Evolutionary conservation across 2,113 vertebrate genomes (phyloP).

Genomic region (cattle (Bos taurus)): DNA sequence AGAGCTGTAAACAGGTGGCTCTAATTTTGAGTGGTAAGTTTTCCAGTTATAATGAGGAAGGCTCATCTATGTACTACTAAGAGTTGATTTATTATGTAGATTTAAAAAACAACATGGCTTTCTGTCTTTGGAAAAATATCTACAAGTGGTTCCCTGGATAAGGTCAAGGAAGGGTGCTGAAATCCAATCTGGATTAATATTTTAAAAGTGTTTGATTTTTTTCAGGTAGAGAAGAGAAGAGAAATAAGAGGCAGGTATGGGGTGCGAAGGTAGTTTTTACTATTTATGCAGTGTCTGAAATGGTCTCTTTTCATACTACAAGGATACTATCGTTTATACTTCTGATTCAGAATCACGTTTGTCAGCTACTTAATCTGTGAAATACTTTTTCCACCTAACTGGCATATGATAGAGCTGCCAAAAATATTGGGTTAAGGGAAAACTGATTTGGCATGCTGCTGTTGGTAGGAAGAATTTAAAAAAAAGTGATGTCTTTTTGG

Average conservation of each 20-base stretch:
- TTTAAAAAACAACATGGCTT: not conserved
- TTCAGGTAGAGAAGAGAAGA: not conserved
- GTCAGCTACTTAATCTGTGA: constrained; percentile 25
- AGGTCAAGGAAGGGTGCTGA: not conserved
- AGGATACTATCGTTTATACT: not conserved
- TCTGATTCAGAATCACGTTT: not conserved
- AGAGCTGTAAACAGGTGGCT: constrained; percentile 47
- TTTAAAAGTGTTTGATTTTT: constrained; percentile 17
- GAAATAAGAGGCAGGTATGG: not conserved
- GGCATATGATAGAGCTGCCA: not conserved
- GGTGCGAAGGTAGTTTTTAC: not conserved
- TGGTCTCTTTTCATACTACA: not conserved
- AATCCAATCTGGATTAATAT: not conserved
- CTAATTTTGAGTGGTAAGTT: constrained; percentile 15
- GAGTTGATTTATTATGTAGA: not conserved
- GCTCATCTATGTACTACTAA: not conserved
- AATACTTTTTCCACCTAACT: constrained; percentile 16
- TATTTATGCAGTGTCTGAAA: not conserved
- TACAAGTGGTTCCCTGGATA: not conserved
- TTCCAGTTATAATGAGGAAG: not conserved
- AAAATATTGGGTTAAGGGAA: constrained; percentile 37
- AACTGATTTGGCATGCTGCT: constrained; percentile 23
- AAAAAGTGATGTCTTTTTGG: not conserved
- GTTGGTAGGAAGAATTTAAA: not conserved
- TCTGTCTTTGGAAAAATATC: not conserved